Evolutionary conservation across 2,888 invertebrate genomes (phyloP).

Genomic region (Lacanobia wlatinum): DNA sequence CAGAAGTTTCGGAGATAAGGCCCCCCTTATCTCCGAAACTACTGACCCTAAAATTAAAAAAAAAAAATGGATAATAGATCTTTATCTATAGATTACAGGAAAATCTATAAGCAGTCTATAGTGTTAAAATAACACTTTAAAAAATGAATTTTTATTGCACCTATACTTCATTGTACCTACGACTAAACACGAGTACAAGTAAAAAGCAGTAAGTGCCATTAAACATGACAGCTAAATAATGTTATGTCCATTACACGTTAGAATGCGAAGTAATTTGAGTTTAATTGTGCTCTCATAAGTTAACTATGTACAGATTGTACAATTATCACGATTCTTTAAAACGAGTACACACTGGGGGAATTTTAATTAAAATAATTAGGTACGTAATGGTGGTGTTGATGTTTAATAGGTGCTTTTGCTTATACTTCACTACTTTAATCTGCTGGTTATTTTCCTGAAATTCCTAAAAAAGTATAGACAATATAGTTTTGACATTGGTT

Average conservation of each 20-base stretch:
- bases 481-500: neutral
- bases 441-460: neutral
- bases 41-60: too few species aligned
- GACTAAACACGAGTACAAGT: too few species aligned
- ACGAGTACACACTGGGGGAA: constrained; percentile 30
- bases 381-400: neutral
- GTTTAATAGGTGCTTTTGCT: neutral
- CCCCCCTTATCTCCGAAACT: too few species aligned
- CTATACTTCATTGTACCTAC: too few species aligned
- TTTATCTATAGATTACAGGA: too few species aligned
- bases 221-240: constrained; percentile 32
- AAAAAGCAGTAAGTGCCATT: constrained; percentile 13
- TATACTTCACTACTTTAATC: neutral
- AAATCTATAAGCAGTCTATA: too few species aligned
- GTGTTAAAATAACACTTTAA: too few species aligned
- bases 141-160: too few species aligned
- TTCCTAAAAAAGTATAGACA: neutral
- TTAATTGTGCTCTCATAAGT: constrained; percentile 64
- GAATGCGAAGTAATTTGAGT: constrained; percentile 54
- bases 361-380: constrained; percentile 43
- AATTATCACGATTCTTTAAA: constrained; percentile 64
- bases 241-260: constrained; percentile 53
- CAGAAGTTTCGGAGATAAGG: too few species aligned
- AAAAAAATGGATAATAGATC: too few species aligned
- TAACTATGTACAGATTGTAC: constrained; percentile 59